Base-by-base conservation (phyloP, 2,797 vertebrate genomes). In the Dipus sagitta region DNA sequence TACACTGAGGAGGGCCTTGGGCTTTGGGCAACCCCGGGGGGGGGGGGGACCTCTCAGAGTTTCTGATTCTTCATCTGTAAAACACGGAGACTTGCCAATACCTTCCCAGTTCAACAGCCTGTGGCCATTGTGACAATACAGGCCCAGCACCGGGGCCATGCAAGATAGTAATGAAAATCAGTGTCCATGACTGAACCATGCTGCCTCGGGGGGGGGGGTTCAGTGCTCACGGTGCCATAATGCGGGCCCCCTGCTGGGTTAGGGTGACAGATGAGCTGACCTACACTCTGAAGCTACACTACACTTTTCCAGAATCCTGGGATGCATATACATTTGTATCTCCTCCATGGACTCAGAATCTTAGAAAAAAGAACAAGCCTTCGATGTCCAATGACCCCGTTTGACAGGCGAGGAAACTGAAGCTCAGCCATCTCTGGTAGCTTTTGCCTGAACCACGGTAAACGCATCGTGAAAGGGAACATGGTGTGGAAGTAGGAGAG, bases 371-470 rank as follows among this genome's bases (percentile, higher is more conserved):
- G 26, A 24, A 26, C 9, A 67, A 24, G 14, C 26, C 26, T 67
- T 26, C 11, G 34, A 30, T 28, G 21, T 64, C 64, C 85, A 81
- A 54, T n/a, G 85, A 65, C 81, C 42, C 90, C 86, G 80, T 88
- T 90, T 94, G 26, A 90, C 60, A 86, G 79, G 88, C 26, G 80
- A 84, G 54, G 34, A 95, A 71, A 92, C n/a, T 6, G 47, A 95
- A 68, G 86, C 54, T 70, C 32, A 52, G 47, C 24, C 72, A 80
- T 86, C 78, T 88, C 92, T 32, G 7, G 62, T 68, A 70, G 10
- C 32, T 71, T 4, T 13, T 83, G 76, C 30, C 80, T 54, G 58
- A 70, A 79, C 64, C 58, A 76, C 30, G 79, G 64, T 70, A 26
- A 92, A 92, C 90, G 47, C 67, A 85, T 54, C 32, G 14, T 58